These are phyloP conservation scores for Harpalus rubripes DNA, from an alignment of 2,888 invertebrate genomes.

Conservation along the genomic window DNA sequence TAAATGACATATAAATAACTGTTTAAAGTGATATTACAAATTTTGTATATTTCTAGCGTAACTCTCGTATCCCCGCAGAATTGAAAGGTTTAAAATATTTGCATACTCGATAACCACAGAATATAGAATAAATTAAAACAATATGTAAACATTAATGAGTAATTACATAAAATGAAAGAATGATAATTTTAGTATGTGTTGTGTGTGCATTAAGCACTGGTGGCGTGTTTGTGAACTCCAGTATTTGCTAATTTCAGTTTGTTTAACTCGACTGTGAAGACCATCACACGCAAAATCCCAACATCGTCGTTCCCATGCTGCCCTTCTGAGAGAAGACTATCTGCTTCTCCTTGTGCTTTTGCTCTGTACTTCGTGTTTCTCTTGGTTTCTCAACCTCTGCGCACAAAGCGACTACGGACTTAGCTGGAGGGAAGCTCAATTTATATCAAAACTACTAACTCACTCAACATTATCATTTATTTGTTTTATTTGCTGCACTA, in stretches of 20 bases:
- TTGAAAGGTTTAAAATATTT: no score
- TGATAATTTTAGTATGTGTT: conserved; percentile 3
- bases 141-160: neutral
- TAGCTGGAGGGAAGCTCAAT: conserved; percentile 1
- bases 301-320: neutral
- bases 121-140: neutral
- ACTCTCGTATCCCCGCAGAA: no score
- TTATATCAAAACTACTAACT: neutral
- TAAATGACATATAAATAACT: no score
- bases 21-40: no score
- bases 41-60: no score
- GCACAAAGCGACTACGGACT: conserved; percentile 22
- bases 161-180: conserved; percentile 16
- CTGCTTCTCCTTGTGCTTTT: neutral
- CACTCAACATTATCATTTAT: conserved; percentile 3
- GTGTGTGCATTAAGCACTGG: neutral
- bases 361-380: neutral
- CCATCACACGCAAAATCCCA: conserved; percentile 29
- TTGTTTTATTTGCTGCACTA: neutral
- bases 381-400: neutral
- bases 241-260: conserved; percentile 35
- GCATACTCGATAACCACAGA: neutral
- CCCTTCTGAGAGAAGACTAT: no score
- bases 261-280: conserved; percentile 29
- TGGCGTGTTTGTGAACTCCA: conserved; percentile 13